Percentiles rank a stretch among this genome's conserved stretches.
Conservation (phyloP, 2,797 vertebrate species). For the Sebastes umbrosus region DNA sequence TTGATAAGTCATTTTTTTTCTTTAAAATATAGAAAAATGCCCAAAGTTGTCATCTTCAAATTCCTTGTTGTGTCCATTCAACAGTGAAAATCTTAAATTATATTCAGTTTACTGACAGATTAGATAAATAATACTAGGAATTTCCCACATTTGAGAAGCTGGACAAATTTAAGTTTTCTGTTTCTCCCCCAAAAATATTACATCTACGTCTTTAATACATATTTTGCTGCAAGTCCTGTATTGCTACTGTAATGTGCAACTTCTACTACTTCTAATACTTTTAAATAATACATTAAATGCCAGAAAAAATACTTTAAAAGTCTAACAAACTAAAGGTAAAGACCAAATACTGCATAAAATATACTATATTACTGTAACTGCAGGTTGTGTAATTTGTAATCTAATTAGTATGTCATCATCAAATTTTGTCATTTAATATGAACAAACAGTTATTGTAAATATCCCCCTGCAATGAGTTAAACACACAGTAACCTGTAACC, state of each 20-base stretch:
- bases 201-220: neutral
- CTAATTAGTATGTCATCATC: neutral
- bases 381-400: neutral
- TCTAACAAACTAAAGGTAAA: neutral
- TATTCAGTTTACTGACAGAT: neutral
- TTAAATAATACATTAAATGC: neutral
- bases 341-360: neutral
- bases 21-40: neutral
- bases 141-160: neutral
- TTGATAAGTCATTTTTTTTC: neutral
- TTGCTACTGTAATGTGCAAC: neutral
- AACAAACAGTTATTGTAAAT: neutral
- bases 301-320: neutral
- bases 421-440: neutral
- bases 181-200: neutral
- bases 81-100: neutral
- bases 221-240: neutral
- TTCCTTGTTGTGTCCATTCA: neutral
- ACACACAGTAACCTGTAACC: neutral
- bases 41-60: rapidly evolving
- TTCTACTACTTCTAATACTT: neutral
- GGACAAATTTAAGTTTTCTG: neutral
- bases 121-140: neutral
- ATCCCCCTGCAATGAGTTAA: neutral
- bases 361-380: neutral